phyloP scores from a whole-genome alignment of 2,113 vertebrate genomes.

The Clarias macrocephalus region DNA sequence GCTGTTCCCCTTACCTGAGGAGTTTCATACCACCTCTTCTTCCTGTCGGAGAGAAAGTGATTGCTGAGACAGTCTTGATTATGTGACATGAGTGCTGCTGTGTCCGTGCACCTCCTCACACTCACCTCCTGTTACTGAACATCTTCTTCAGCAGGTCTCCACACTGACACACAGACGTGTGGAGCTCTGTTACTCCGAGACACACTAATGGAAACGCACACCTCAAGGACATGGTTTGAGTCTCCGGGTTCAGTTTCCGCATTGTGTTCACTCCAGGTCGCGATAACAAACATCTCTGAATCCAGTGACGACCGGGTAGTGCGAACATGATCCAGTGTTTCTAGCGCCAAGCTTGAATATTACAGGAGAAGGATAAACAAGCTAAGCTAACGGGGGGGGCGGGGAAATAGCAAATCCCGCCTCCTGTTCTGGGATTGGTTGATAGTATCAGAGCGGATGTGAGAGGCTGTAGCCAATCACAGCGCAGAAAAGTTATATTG shows the following conservation, averaged over 20 bases:
- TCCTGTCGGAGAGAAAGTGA: conserved; percentile 61
- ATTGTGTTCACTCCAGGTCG: background rate
- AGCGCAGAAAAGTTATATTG: background rate
- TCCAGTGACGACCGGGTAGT: background rate
- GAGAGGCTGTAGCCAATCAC: background rate
- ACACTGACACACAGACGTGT: conserved; percentile 33
- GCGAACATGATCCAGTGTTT: conserved; percentile 22
- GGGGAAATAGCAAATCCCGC: background rate
- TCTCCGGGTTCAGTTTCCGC: background rate
- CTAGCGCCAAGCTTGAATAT: background rate
- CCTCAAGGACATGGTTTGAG: background rate
- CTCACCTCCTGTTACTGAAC: conserved; percentile 56
- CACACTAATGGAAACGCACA: background rate
- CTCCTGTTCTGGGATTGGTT: background rate
- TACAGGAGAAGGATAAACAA: background rate
- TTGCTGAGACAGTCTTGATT: too few species aligned
- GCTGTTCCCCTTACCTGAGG: conserved; percentile 62
- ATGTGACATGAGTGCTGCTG: background rate
- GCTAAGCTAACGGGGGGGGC: background rate
- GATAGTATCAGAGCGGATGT: background rate
- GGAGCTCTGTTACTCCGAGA: conserved; percentile 6
- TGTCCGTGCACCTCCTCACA: too few species aligned
- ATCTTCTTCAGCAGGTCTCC: conserved; percentile 51
- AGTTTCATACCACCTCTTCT: conserved; percentile 81
- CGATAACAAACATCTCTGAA: conserved; percentile 1